Conservation (phyloP, 2,113 vertebrate genomes). For the Chrysochloris asiatica region DNA sequence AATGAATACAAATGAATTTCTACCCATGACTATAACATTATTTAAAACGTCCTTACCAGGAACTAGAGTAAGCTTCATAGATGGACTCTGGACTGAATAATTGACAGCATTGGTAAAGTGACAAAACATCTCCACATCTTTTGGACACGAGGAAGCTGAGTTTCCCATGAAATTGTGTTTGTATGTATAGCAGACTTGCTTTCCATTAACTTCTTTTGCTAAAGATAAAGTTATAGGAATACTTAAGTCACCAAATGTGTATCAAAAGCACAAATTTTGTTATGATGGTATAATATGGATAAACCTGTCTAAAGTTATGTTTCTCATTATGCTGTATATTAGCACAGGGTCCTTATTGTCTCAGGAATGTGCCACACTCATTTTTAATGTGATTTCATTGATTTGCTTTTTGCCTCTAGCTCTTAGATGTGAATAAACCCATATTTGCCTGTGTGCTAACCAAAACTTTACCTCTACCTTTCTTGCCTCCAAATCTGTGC, state of each 20-base stretch:
- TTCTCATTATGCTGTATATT: not conserved
- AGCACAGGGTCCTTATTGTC: not conserved
- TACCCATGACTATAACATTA: not conserved
- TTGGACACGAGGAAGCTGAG: not conserved
- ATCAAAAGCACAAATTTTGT: not conserved
- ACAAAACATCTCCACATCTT: not conserved
- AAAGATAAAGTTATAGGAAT: not conserved
- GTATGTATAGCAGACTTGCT: conserved; percentile 75
- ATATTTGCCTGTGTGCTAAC: not conserved
- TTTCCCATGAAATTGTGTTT: not conserved
- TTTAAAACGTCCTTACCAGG: conserved; percentile 75
- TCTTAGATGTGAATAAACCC: not conserved
- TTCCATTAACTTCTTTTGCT: conserved; percentile 53
- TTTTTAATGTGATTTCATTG: not conserved
- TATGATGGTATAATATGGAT: not conserved
- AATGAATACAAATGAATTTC: not conserved
- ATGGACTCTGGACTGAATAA: conserved; percentile 61
- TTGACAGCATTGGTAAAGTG: conserved; percentile 70
- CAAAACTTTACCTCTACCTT: not conserved
- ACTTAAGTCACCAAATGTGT: not conserved
- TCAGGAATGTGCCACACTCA: not conserved
- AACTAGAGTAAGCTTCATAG: conserved; percentile 66
- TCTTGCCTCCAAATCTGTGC: not conserved
- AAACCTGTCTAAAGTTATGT: not conserved
- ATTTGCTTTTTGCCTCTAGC: not conserved